A percentile compares a stretch with the other conserved stretches of the same genome.
Evolutionary conservation across 2,888 invertebrate genomes (phyloP).

Genomic region (Pterostichus niger): DNA sequence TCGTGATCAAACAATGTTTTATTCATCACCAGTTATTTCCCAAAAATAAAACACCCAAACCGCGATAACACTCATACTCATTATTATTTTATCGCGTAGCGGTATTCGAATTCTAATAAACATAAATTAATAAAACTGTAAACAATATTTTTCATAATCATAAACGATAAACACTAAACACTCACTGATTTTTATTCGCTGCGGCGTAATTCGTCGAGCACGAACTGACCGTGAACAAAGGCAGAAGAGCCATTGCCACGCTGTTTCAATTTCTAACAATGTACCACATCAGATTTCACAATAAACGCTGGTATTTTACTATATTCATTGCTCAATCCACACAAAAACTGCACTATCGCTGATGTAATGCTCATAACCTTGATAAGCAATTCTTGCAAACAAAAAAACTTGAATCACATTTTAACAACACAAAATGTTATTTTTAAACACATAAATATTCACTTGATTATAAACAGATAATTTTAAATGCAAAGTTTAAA

Average conservation of each 20-base stretch:
- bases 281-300: constrained; percentile 54
- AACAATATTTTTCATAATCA: constrained; percentile 27
- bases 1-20: background rate
- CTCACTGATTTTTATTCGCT: constrained; percentile 59
- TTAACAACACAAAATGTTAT: constrained; percentile 30
- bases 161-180: constrained; percentile 31
- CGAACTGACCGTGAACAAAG: constrained; percentile 66
- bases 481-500: constrained; percentile 31
- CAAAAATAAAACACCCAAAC: constrained; percentile 35
- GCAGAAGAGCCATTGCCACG: constrained; percentile 65
- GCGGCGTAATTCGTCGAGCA: constrained; percentile 62
- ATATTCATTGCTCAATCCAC: background rate
- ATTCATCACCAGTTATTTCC: constrained; percentile 22
- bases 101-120: constrained; percentile 28
- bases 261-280: constrained; percentile 46
- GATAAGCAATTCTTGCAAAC: constrained; percentile 4
- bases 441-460: constrained; percentile 3
- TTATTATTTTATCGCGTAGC: constrained; percentile 25
- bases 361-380: constrained; percentile 40
- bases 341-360: constrained; percentile 1
- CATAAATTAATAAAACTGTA: constrained; percentile 24
- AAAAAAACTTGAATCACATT: constrained; percentile 21
- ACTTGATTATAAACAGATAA: constrained; percentile 28
- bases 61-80: constrained; percentile 22
- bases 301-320: background rate